Evolutionary conservation across 2,888 invertebrate genomes (phyloP), one percentile per base, ranked within the genome.

Genomic region (Trachelus iudaicus): DNA sequence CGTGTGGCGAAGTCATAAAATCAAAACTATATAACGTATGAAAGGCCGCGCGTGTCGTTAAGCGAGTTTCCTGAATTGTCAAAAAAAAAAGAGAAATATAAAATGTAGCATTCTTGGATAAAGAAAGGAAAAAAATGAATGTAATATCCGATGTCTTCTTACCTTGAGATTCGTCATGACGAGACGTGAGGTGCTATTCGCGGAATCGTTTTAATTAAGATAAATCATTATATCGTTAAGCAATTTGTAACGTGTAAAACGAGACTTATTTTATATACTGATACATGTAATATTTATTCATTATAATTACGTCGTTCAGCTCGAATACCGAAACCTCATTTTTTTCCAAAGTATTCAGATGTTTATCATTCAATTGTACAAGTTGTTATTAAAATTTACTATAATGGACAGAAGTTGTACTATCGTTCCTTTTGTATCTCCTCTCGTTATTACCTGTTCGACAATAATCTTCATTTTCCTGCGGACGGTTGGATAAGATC

Each of bases 221-320:
- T 56, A 56, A 23, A 56, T 56, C 56, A 56, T 56, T 56, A 56
- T 56, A 56, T 56, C 23, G 23, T 56, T 71, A 71, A 71, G 31
- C 34, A 71, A 33, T 33, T 34, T 34, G 15, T 71, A 71, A 71
- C 71, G 31, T 71, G 71, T 71, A 71, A 71, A 71, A 34, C 71
- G 31, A 71, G 31, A 34, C 71, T 71, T 71, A 71, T 71, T 71
- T 71, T 71, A 71, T 71, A 71, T 71, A 71, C 71, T 33, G 71
- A 71, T 71, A 34, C 34, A 71, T 71, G 33, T 31, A 71, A 31
- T 71, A 71, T 71, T 71, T 71, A 71, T 71, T 71, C 71, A 71
- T 71, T 71, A 34, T 31, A 33, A 71, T 71, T 71, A 71, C 34
- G 31, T 34, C 71, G 33, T 34, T 71, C 71, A 34, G 31, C 34